A percentile compares a stretch with the other conserved stretches of the same genome.
These are phyloP conservation scores for Brachyptera putata DNA, from an alignment of 2,888 invertebrate species.

Conservation along the genomic window DNA sequence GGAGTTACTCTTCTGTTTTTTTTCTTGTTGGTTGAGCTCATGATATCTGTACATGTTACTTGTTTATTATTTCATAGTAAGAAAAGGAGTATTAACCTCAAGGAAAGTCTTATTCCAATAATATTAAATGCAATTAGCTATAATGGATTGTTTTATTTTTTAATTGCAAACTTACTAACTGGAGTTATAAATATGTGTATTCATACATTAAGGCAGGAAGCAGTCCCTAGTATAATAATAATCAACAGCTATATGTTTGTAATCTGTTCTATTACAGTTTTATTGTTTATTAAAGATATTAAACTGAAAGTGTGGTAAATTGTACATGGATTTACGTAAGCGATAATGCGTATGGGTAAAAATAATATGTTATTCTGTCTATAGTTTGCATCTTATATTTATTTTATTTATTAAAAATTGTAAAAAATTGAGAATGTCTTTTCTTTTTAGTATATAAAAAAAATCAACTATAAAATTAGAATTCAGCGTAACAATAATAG, in stretches of 20 bases:
- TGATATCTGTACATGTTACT: slow-evolving; percentile 42
- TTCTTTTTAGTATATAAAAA: too few relatives aligned
- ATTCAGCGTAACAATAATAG: too few relatives aligned
- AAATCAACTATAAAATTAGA: too few relatives aligned
- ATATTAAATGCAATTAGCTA: slow-evolving; percentile 69
- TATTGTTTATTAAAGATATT: slow-evolving; percentile 47
- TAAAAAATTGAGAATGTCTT: too few relatives aligned
- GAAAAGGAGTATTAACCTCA: slow-evolving; percentile 20
- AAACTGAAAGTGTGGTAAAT: slow-evolving; percentile 48
- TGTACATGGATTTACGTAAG: too few relatives aligned
- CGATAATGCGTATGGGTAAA: too few relatives aligned
- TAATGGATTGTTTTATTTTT: slow-evolving; percentile 80
- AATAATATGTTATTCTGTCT: too few relatives aligned
- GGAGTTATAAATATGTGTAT: slow-evolving; percentile 74
- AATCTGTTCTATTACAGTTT: slow-evolving; percentile 43
- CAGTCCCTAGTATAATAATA: slow-evolving; percentile 46
- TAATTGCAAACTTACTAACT: slow-evolving; percentile 78
- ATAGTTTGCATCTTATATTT: too few relatives aligned
- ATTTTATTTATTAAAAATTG: too few relatives aligned
- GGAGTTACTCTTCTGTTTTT: slow-evolving; percentile 53
- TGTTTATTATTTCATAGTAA: slow-evolving; percentile 16
- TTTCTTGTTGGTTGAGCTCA: slow-evolving; percentile 54
- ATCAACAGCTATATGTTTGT: slow-evolving; percentile 51
- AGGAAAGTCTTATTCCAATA: slow-evolving; percentile 46
- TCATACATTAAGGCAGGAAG: slow-evolving; percentile 54